Base-by-base conservation (phyloP, 2,888 invertebrate species). In the Coronaproctus castanopsis region DNA sequence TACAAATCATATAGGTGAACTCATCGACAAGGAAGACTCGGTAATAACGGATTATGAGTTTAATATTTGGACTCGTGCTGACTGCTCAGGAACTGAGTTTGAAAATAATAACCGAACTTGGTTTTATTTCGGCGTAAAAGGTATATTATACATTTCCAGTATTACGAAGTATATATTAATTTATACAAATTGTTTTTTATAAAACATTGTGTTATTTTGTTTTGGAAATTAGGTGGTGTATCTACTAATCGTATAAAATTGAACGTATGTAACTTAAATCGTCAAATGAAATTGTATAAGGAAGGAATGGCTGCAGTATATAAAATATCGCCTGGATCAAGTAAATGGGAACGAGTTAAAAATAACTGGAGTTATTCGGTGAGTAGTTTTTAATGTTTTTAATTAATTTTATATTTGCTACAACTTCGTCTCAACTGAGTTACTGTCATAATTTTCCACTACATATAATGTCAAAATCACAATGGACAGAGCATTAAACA, bases 41-140 rank as follows among this genome's bases (percentile, higher is more conserved):
- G 81, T 83, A 65, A 71, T 74, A 52, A 79, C 79, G 2, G 85
- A 85, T 68, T 82, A 80, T 72, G 90, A 90, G 72, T 89, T 87
- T 70, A 88, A 90, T 71, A 72, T 91, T 55, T 91, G 91, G 91
- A 91, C 90, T 1, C 80, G 81, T 67, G 89, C 88, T 0, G 92
- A 92, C 72, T 90, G 90, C 73, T 81, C 78, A 52, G 89, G 87
- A 22, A 90, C 90, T 1, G 82, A 83, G 67, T 89, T 80, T 76
- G 87, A 90, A 71, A 91, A 90, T 77, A 84, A 82, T 57, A 90
- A 90, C 71, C 77, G 90, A 64, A 89, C 91, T 1, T 92, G 92
- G 92, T 92, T 92, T 73, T 84, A 88, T 72, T 92, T 92, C 73
- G 89, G 87, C 8, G 74, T 92, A 59, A 73, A 71, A 73, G 75